These are phyloP conservation scores for Apeltes quadracus DNA, from an alignment of 2,113 vertebrate genomes.

Conservation along the genomic window DNA sequence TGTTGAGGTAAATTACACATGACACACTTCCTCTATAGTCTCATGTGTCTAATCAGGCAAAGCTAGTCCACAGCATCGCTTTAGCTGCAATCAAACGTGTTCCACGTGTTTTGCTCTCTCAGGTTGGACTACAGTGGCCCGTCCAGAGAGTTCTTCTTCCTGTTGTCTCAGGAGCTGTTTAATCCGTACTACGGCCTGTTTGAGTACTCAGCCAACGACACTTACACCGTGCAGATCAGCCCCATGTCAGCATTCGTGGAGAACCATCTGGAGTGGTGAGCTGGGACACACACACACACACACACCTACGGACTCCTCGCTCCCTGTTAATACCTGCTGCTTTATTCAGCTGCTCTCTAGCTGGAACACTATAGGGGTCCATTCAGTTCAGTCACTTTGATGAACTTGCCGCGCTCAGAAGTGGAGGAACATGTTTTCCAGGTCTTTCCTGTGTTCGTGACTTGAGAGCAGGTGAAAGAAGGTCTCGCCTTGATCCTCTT, in stretches of 20 bases:
- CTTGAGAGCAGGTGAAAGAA: not conserved
- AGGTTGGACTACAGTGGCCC: conserved; percentile 98
- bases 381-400: too few species aligned
- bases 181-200: conserved; percentile 98
- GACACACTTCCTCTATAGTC: too few species aligned
- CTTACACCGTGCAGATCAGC: conserved; percentile 98
- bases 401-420: too few species aligned
- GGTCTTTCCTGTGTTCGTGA: not conserved
- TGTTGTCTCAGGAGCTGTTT: conserved; percentile 98
- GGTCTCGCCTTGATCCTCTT: not conserved
- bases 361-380: too few species aligned
- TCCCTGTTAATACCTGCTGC: too few species aligned
- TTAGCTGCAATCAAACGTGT: too few species aligned
- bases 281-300: not conserved
- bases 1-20: too few species aligned
- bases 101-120: conserved; percentile 7
- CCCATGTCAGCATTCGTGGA: conserved; percentile 99
- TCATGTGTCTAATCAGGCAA: too few species aligned
- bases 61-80: too few species aligned
- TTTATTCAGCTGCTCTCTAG: too few species aligned
- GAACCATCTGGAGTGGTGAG: conserved; percentile 97
- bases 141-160: conserved; percentile 98
- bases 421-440: not conserved
- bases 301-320: not conserved
- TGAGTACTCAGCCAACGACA: conserved; percentile 98